Conservation (phyloP, 2,888 invertebrate species). For the Drosophila subsilvestris region DNA sequence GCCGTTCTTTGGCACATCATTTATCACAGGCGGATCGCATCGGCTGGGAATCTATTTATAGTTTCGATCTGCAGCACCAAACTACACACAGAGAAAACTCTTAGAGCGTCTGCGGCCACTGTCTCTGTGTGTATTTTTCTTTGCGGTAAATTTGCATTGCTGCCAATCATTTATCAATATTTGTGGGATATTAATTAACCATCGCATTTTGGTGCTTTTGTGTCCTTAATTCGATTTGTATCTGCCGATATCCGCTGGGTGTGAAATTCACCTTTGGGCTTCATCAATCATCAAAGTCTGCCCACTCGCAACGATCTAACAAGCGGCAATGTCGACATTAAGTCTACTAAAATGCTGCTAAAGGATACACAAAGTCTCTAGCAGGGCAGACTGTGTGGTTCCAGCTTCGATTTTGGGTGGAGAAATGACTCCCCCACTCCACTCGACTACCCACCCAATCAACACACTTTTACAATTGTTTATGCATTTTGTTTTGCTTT, state of each 20-base stretch:
- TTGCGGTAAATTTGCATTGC: slow-evolving; percentile 59
- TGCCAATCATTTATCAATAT: slow-evolving; percentile 70
- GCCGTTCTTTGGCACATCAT: slow-evolving; percentile 82
- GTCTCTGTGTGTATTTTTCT: slow-evolving; percentile 2
- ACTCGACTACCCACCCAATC: slow-evolving; percentile 46
- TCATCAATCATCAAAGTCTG: slow-evolving; percentile 67
- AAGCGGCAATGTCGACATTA: slow-evolving; percentile 61
- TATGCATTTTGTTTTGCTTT: slow-evolving; percentile 47
- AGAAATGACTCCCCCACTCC: slow-evolving; percentile 4
- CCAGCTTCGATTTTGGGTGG: slow-evolving; percentile 37
- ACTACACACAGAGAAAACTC: background rate
- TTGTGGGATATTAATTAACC: slow-evolving; percentile 68
- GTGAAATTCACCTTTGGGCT: slow-evolving; percentile 66
- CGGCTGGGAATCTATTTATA: slow-evolving; percentile 52
- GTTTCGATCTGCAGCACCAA: slow-evolving; percentile 25
- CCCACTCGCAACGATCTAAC: slow-evolving; percentile 63
- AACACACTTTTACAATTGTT: slow-evolving; percentile 69
- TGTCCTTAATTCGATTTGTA: slow-evolving; percentile 76
- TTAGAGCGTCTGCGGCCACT: background rate
- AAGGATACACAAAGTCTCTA: slow-evolving; percentile 62
- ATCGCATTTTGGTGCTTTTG: slow-evolving; percentile 43
- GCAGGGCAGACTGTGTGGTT: slow-evolving; percentile 62
- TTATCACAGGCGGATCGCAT: slow-evolving; percentile 65
- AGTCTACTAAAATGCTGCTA: slow-evolving; percentile 58
- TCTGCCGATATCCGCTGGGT: slow-evolving; percentile 67